A percentile compares a stretch with the other conserved stretches of the same genome.
Conservation (phyloP, 2,797 vertebrate species). For the Oreochromis mossambicus region DNA sequence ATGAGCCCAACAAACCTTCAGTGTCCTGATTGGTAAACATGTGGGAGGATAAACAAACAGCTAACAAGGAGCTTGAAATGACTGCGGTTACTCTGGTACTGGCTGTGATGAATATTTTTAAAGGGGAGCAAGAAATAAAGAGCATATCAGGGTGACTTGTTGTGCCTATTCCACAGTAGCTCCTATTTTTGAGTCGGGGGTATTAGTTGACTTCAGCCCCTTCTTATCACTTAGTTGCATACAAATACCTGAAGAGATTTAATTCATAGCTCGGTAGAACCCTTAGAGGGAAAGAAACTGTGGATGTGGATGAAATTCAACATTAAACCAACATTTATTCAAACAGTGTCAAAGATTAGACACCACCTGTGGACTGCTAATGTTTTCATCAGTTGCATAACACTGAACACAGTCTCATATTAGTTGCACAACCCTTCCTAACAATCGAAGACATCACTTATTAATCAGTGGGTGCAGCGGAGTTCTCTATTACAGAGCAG, state of each 20-base stretch:
- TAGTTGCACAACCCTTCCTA: background rate
- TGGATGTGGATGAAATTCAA: background rate
- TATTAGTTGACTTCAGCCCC: background rate
- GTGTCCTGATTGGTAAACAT: background rate
- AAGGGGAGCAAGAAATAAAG: background rate
- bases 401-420: background rate
- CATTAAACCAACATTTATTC: background rate
- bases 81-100: background rate
- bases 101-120: background rate
- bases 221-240: background rate
- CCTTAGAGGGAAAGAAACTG: background rate
- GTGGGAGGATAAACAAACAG: background rate
- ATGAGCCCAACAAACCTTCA: background rate
- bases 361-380: background rate
- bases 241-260: background rate
- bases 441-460: background rate
- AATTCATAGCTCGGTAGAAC: background rate
- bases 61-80: background rate
- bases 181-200: background rate
- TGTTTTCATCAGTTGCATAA: background rate
- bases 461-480: background rate
- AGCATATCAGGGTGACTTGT: background rate
- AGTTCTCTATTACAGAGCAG: background rate
- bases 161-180: background rate
- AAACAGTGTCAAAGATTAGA: background rate